A percentile compares a stretch with the other conserved stretches of the same genome.
Conservation (phyloP, 2,113 vertebrate genomes). For the Bos javanicus region DNA sequence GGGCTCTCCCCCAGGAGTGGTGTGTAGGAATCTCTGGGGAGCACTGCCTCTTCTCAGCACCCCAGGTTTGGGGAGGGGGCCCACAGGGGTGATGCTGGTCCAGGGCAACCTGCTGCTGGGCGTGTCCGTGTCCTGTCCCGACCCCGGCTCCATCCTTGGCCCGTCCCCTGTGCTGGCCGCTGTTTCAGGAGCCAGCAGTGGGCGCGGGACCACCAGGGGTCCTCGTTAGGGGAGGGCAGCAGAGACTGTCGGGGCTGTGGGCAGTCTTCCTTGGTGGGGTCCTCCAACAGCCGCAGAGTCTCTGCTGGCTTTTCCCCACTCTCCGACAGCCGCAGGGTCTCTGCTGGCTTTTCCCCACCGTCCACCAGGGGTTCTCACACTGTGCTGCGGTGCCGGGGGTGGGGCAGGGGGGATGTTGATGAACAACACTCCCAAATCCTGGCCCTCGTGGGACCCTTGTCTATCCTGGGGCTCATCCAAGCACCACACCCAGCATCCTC, state of each 20-base stretch:
- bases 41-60: neutral
- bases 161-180: neutral
- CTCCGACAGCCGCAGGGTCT: rapidly evolving
- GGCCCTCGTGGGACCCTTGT: rapidly evolving
- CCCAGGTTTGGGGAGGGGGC: neutral
- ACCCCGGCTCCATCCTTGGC: rapidly evolving
- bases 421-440: neutral
- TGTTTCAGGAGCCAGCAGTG: neutral
- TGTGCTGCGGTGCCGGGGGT: neutral
- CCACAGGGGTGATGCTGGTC: neutral
- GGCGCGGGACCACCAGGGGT: rapidly evolving
- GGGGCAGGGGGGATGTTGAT: neutral
- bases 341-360: neutral
- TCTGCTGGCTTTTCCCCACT: neutral
- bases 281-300: rapidly evolving
- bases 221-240: neutral
- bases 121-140: neutral
- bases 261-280: neutral
- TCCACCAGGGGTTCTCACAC: neutral
- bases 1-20: neutral
- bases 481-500: neutral
- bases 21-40: neutral
- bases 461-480: rapidly evolving
- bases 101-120: neutral
- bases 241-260: neutral